Base-by-base conservation (phyloP, 2,113 vertebrate species). In the Craseonycteris thonglongyai region DNA sequence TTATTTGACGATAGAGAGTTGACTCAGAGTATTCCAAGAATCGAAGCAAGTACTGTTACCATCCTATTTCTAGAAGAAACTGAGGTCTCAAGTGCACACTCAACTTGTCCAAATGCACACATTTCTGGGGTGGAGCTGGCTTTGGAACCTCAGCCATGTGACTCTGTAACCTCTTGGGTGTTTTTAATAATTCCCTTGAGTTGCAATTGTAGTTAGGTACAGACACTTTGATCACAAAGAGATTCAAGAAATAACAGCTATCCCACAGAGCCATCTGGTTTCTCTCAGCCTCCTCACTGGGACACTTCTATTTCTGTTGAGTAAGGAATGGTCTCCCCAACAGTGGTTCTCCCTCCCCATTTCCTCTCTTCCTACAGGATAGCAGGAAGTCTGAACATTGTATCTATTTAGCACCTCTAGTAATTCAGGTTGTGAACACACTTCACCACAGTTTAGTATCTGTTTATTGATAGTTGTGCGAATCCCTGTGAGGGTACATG, bases 261-360 rank as follows among this genome's bases (percentile, higher is more conserved):
- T 71, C 90, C 63, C 65, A 75, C 82, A 83, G 82, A 66, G 65
- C 79, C 83, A 72, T 91, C 74, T 95, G 93, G 66, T 86, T 91
- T 87, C 94, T 89, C 59, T 95, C 92, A 61, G 24, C 54, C 54
- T 47, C 45, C 8, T 76, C n/a, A 3, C 80, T 72, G 61, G 18
- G 47, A 49, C 35, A 68, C 54, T 91, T 93, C 95, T 93, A 40
- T 91, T 94, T 96, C 90, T 95, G 80, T 61, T 68, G 75, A 83
- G 49, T 56, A 40, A 51, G 26, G 66, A 92, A 72, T 38, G 59
- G 14, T 91, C 42, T 63, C 74, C 78, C 74, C 78, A 83, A 38
- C 79, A 2, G 2, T 19, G 22, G 13, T 47, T 35, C 19, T 74
- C 54, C n/a, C 33, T 87, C 59, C 78, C 61, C 12, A 1, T 79